Evolutionary conservation across 2,113 vertebrate genomes (phyloP), one percentile per base, ranked within the genome.

Genomic region (Uria aalge): DNA sequence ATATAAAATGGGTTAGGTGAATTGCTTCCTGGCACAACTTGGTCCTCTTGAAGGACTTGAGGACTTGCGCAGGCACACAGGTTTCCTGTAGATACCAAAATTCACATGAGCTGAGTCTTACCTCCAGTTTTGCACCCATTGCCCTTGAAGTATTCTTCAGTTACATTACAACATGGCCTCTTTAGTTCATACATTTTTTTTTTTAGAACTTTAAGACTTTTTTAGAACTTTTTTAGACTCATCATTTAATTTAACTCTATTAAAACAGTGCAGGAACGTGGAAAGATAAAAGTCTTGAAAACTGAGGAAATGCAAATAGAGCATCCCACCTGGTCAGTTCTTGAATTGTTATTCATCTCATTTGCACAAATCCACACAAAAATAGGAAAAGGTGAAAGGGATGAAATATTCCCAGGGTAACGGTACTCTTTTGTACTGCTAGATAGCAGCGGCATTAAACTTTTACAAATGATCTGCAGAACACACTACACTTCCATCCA

Each of bases 311-410:
- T 50, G 23, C 52, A 77, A 64, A 73, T 21, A 74, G 15, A 96
- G 13, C 1, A 77, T 47, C 64, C 53, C 84, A 88, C 66, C 34
- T 32, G 63, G 47, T 10, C 56, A 64, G 83, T 89, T 72, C 69
- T 71, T 68, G 60, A 82, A 80, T 9, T 83, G 50, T 74, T 77
- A 59, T 63, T 91, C 53, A 59, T 32, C 7, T 7, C 62, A 47
- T 63, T 75, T 95, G 91, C 75, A 94, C 83, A 92, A 43, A 90
- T 72, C 77, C 48, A 78, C 74, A 82, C 24, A 30, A 45, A 83
- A 82, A 1, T 11, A 85, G 85, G 68, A 91, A 85, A 85, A 95
- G 77, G 92, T 91, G 92, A 88, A 88, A 96, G 82, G 76, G 4
- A 12, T 30, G 38, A 82, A 92, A 78, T 90, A 93, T 64, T 94